Base-by-base conservation (phyloP, 2,888 invertebrate species). In the Drosophila parthenogenetica region DNA sequence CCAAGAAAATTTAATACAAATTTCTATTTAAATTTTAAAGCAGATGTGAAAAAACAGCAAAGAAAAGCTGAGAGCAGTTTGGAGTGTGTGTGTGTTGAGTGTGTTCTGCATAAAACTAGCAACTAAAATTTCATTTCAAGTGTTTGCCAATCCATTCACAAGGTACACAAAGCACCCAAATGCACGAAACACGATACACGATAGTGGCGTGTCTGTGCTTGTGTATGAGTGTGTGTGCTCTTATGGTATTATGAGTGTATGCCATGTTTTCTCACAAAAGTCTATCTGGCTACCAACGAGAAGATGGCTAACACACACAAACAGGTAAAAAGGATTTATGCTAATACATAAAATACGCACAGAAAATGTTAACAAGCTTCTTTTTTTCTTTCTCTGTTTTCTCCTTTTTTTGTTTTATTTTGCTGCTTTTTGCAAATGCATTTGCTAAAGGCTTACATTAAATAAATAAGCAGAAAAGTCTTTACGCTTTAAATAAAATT, bases 111-210 rank as follows among this genome's bases (percentile, higher is more conserved):
- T 39, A 19, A 46, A 62, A 46, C 46, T 42, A 45, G 17, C 48
- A 60, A 42, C 70, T 58, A 42, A 69, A 60, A 58, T 76, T 64
- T 49, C 32, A 54, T 43, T 54, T 76, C 49, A n/a, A 76, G 65
- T 70, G 49, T 54, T 76, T 76, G 53, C 40, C 57, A 49, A 64
- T 48, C 54, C 25, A 73, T 54, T 58, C 51, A 54, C 11, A 17
- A 66, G 7, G n/a, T 29, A 48, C 51, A 57, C 37, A 55, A 43
- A 58, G 32, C 40, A 40, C 4, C 40, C 43, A 35, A 10, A 8
- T 32, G 13, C 13, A 48, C 13, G 14, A 37, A 25, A 16, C 32
- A 42, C 22, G 19, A 54, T 13, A 39, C 35, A 0, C 1, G 29
- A 19, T 22, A 29, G n/a, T 29, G n/a, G 16, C 55, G 43, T 53